Base-by-base conservation (phyloP, 1,140 invertebrate species). In the Drosophila fuyamai region DNA sequence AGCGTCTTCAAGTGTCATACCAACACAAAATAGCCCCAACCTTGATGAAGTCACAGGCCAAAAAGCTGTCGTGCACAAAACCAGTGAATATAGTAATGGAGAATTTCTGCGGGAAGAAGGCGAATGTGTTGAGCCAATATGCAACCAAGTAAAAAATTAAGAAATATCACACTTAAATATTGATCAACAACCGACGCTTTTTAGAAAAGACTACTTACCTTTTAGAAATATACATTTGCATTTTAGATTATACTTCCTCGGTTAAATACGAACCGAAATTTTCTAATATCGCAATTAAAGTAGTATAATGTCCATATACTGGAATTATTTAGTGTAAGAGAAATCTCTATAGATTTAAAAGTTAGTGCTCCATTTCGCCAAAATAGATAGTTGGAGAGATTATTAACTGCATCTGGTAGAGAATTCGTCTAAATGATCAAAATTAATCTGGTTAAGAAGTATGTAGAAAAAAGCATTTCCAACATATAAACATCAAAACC, bases 11-110 rank as follows among this genome's bases (percentile, higher is more conserved):
- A 66, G 53, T 14, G 50, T 73, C 0, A 63, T 59, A 27, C 59
- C 57, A 5, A 65, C 66, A 46, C 65, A 71, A 48, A 66, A 51
- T 12, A 83, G 76, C 27, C 59, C 48, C 0, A 61, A 51, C 1
- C 23, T 61, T 27, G 60, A 61, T 14, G 47, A 67, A 38, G 58
- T 43, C 23, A 9, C 51, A 44, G 59, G 27, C 47, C 72, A 67
- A 60, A 41, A 53, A 13, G 48, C 47, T 38, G 35, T 65, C 46
- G 47, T 67, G 46, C 68, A 82, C 46, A 81, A 55, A n/a, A 38
- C 14, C 44, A 65, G 38, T 13, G 65, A 67, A 35, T 54, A 65
- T 9, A 60, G 48, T 16, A 74, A 48, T 43, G 68, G 41, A 23
- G 47, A 63, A 35, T n/a, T 48, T 27, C 4, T 51, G 13, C 10